Evolutionary conservation across 2,113 vertebrate species (phyloP), one percentile per base, ranked within the genome.

Genomic region (Hiodon tergisus): DNA sequence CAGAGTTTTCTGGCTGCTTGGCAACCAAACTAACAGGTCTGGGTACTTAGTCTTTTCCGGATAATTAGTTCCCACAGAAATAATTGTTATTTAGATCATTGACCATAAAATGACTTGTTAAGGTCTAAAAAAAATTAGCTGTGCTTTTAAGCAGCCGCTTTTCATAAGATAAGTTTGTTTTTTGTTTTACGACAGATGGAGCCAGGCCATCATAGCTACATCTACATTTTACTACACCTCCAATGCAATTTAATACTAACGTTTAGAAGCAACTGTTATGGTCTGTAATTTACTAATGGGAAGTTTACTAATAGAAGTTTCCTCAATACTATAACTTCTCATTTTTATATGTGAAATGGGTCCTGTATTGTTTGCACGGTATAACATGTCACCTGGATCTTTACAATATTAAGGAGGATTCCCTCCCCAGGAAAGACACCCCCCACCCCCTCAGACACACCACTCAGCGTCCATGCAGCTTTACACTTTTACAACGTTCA

Each of bases 21-120:
- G 83, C 83, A 88, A 86, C 82, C 84, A 83, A 85, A 86, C 78
- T 69, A 79, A 77, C 51, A 14, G 77, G 77, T 80, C 76, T 67
- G 78, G 74, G 75, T 83, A 85, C 82, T 86, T 84, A 81, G 83
- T 85, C 84, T 87, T 86, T 85, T 85, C 81, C 85, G 82, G 77
- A 83, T 85, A 85, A 88, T 87, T 88, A 84, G 81, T 79, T 83
- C 74, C 78, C 81, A 84, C 83, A 86, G 80, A 85, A 85, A 87
- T 88, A 83, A 86, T 84, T 87, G 81, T 76, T 85, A 79, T 75
- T 77, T 84, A 80, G 76, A 85, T 86, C 82, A 85, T 78, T 84
- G 81, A 80, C 82, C 85, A 86, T 83, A 84, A 87, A 82, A 88
- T 88, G 72, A 75, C 86, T 88, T 86, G 87, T 83, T 81, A 82